Evolutionary conservation across 2,113 vertebrate species (phyloP), one percentile per base, ranked within the genome.

Genomic region (Irena cyanogastra): DNA sequence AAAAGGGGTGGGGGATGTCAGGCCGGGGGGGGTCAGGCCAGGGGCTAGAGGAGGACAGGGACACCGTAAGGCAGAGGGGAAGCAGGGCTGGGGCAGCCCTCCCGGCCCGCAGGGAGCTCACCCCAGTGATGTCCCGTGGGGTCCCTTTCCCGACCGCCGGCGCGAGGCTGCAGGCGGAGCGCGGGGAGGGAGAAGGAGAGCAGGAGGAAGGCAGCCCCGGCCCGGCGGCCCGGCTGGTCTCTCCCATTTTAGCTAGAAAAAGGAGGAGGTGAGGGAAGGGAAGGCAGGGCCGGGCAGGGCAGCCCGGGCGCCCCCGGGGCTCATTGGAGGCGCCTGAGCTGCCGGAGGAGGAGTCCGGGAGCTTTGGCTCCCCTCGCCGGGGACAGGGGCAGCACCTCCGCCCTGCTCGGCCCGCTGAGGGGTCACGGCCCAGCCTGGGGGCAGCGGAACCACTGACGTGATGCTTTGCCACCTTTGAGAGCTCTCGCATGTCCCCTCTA

Each of bases 331-430:
- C 76, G 17, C 50, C 79, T 2, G 60, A 63, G 68, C 50, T 10
- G 63, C 27, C 33, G 86, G 89, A 90, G 92, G 95, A 92, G 94
- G 90, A 94, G 96, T 74, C 71, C 42, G 13, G 76, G 75, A 78
- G 37, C 70, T 39, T 52, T n/a, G n/a, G n/a, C 41, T 31, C 69
- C 90, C 33, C 33, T 45, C 52, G 26, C 42, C 23, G 42, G 33
- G 35, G 44, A 61, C 52, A 76, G 84, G 35, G 30, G 14, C 8
- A 41, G 75, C 50, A 10, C 31, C 86, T 61, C 30, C 28, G 69
- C 21, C 2, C 26, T 41, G 45, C 57, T 37, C 74, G 10, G 50
- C 54, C 31, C 27, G 10, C 65, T 12, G 37, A 53, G 61, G 41
- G 47, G 52, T 28, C 27, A 7, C 14, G 21, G 75, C 27, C 61